Percentiles rank a stretch among this genome's conserved stretches.
Conservation (phyloP, 1,140 invertebrate species). For the Neuroterus valhalla region DNA sequence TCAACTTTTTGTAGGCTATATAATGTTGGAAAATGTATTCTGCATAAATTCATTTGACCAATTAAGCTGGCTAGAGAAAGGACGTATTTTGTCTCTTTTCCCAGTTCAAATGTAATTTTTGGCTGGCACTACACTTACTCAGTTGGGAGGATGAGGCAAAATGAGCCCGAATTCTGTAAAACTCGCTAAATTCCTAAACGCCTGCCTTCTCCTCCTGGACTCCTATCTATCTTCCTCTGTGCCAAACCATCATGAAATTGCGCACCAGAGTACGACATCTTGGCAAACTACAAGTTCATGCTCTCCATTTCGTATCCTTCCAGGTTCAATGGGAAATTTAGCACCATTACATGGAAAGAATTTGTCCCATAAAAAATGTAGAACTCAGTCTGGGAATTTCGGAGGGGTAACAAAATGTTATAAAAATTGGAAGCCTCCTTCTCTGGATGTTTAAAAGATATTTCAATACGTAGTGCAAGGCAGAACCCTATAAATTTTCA, state of each 20-base stretch:
- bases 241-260: slow-evolving; percentile 32
- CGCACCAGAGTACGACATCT: neutral
- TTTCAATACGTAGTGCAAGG: too few species aligned
- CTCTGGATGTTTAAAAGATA: too few species aligned
- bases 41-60: too few species aligned
- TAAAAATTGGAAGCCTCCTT: too few species aligned
- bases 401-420: too few species aligned
- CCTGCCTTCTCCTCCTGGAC: slow-evolving; percentile 1
- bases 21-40: too few species aligned
- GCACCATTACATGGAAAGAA: too few species aligned
- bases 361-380: too few species aligned
- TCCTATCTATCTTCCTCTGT: neutral
- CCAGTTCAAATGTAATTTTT: slow-evolving; percentile 8
- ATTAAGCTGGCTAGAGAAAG: too few species aligned
- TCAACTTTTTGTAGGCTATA: too few species aligned
- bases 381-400: too few species aligned
- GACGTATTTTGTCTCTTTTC: neutral
- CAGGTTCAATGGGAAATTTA: neutral
- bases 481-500: too few species aligned
- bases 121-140: neutral
- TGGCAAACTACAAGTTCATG: neutral
- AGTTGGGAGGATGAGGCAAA: neutral
- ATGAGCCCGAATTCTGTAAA: neutral
- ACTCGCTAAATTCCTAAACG: slow-evolving; percentile 17
- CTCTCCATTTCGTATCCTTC: neutral